phyloP scores from a whole-genome alignment of 1,140 invertebrate genomes.

The Drosophila kurseongensis region DNA sequence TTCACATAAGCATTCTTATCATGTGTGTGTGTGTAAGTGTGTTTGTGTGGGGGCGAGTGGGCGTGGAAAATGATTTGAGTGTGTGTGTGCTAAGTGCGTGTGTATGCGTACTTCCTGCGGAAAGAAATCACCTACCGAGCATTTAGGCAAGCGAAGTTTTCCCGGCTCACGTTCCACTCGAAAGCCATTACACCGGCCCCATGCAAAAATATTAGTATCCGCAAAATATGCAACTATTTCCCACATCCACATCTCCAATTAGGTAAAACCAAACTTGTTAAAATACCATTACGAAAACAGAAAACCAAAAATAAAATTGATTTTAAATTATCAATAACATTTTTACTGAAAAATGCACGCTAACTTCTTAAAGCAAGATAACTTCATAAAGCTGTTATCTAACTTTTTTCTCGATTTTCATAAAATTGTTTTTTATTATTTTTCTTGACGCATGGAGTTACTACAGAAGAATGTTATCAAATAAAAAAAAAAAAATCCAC shows the following conservation, averaged over 20 bases:
- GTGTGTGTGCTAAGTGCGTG: conserved; percentile 47
- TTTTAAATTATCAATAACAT: no score
- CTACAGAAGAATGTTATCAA: neutral
- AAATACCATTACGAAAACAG: no score
- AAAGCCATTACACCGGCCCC: conserved; percentile 63
- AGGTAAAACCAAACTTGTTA: neutral
- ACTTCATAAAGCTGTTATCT: no score
- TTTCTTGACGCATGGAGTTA: neutral
- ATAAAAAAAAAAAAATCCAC: neutral
- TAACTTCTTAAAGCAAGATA: no score
- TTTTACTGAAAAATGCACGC: no score
- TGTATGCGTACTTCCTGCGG: conserved; percentile 66
- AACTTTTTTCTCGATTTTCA: no score
- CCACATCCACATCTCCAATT: neutral
- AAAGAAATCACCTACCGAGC: conserved; percentile 65
- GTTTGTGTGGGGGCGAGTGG: conserved; percentile 16
- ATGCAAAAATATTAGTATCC: conserved; percentile 52
- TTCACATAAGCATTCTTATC: conserved; percentile 81
- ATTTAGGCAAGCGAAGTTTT: conserved; percentile 77
- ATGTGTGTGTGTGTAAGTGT: conserved; percentile 39
- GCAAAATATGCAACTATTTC: no score
- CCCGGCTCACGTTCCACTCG: conserved; percentile 66
- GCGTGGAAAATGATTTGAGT: conserved; percentile 57
- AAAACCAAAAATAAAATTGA: no score
- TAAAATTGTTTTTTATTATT: no score